phyloP scores from a whole-genome alignment of 2,113 vertebrate species.

The Rhabdornis inornatus region DNA sequence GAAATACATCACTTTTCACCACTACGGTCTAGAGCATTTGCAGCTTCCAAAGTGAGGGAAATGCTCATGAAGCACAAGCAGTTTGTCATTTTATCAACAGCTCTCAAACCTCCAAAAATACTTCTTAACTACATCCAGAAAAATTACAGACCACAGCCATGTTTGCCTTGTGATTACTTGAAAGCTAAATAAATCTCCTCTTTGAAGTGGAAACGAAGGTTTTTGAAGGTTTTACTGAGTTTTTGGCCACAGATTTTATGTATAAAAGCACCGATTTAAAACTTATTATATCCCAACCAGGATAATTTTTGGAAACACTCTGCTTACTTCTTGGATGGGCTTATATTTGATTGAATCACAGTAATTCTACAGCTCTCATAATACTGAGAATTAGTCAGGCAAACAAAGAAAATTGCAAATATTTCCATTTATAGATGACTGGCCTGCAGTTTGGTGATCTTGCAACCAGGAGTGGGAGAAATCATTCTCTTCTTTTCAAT shows the following conservation, averaged over 20 bases:
- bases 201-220: slow-evolving; percentile 20
- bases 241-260: slow-evolving; percentile 38
- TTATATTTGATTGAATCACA: slow-evolving; percentile 8
- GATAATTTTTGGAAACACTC: slow-evolving; percentile 19
- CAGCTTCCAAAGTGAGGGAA: not conserved
- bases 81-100: slow-evolving; percentile 57
- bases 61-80: not conserved
- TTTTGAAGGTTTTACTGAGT: slow-evolving; percentile 33
- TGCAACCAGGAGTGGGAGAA: not conserved
- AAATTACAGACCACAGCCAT: slow-evolving; percentile 55
- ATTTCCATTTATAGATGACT: slow-evolving; percentile 10
- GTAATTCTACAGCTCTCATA: slow-evolving; percentile 23
- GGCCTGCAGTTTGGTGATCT: not conserved
- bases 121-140: slow-evolving; percentile 47
- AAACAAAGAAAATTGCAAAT: not conserved
- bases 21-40: not conserved
- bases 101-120: slow-evolving; percentile 47
- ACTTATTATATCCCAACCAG: not conserved
- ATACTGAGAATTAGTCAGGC: not conserved
- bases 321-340: not conserved
- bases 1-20: not conserved
- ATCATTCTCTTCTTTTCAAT: not conserved
- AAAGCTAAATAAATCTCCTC: slow-evolving; percentile 58
- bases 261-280: not conserved
- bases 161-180: slow-evolving; percentile 63